These are phyloP conservation scores for Alcis repandata DNA, from an alignment of 2,888 invertebrate genomes.

Conservation along the genomic window DNA sequence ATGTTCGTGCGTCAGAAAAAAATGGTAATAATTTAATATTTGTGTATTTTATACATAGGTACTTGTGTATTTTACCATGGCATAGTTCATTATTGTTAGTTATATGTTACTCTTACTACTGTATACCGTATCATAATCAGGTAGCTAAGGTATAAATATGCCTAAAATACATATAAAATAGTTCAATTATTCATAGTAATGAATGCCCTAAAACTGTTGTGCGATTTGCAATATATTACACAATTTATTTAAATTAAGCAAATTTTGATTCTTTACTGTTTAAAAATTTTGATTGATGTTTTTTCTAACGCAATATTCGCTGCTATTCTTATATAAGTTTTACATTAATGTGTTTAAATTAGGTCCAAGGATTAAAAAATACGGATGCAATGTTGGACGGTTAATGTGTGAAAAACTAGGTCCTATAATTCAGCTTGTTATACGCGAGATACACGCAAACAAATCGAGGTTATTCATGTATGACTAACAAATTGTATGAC, in stretches of 20 bases:
- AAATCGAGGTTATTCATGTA: no score
- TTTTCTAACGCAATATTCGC: neutral
- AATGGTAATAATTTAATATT: no score
- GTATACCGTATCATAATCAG: slow-evolving; percentile 1
- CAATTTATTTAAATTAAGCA: neutral
- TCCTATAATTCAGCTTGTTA: no score
- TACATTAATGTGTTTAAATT: neutral
- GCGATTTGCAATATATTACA: neutral
- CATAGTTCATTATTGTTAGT: slow-evolving; percentile 1
- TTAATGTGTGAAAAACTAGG: neutral
- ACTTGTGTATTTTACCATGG: no score
- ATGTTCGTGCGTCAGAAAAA: no score
- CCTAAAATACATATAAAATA: slow-evolving; percentile 4
- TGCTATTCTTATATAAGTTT: neutral
- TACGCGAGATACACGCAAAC: no score
- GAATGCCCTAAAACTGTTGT: slow-evolving; percentile 3
- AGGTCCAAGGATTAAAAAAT: no score
- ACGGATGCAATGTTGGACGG: no score
- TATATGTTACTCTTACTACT: neutral
- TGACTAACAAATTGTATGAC: no score
- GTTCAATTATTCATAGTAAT: slow-evolving; percentile 7
- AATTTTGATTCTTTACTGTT: slow-evolving; percentile 1
- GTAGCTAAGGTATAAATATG: neutral
- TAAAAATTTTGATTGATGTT: neutral
- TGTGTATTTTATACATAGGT: no score